These are phyloP conservation scores for Podilymbus podiceps DNA, from an alignment of 2,113 vertebrate genomes.

Conservation along the genomic window DNA sequence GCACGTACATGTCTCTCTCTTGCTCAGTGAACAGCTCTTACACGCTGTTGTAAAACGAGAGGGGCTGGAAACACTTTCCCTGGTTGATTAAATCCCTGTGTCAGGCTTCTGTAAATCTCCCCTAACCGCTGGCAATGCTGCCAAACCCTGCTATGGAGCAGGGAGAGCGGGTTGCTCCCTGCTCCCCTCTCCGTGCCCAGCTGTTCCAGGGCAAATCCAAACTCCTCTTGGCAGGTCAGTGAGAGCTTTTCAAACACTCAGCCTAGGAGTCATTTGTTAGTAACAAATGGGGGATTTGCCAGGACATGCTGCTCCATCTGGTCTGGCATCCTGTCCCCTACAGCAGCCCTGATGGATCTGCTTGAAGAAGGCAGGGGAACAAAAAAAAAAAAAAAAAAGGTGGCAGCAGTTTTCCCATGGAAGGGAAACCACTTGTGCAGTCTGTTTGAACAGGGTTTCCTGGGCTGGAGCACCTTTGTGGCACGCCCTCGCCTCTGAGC, in stretches of 20 bases:
- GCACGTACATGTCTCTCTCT: background rate
- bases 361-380: background rate
- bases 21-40: background rate
- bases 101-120: slow-evolving; percentile 6
- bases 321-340: slow-evolving; percentile 50
- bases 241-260: slow-evolving; percentile 50
- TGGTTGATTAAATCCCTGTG: background rate
- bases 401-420: background rate
- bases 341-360: background rate
- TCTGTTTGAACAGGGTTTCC: background rate
- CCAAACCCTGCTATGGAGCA: background rate
- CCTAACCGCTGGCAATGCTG: background rate
- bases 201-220: slow-evolving; percentile 53
- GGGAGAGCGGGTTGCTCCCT: background rate
- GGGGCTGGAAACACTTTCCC: background rate
- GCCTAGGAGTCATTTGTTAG: slow-evolving; percentile 57
- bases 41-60: background rate
- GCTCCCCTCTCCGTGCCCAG: background rate
- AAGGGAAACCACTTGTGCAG: background rate
- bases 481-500: background rate
- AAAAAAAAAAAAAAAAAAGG: background rate
- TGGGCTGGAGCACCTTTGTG: background rate
- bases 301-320: slow-evolving; percentile 60
- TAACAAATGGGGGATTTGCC: slow-evolving; percentile 55
- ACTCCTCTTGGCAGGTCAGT: slow-evolving; percentile 32